A percentile compares a stretch with the other conserved stretches of the same genome.
phyloP scores from a whole-genome alignment of 2,888 invertebrate species.

The Acanthoscelides obtectus region DNA sequence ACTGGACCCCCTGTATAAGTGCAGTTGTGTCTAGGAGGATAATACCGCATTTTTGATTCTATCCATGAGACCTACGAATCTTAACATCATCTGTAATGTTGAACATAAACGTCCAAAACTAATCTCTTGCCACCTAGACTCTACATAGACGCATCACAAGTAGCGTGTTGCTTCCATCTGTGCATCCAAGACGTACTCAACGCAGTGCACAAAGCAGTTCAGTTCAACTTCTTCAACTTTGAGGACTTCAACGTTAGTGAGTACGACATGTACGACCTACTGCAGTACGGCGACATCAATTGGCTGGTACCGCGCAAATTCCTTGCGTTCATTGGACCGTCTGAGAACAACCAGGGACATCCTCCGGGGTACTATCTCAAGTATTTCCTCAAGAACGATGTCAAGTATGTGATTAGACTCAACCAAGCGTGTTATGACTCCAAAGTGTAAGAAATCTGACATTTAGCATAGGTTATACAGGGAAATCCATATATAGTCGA shows the following conservation, averaged over 20 bases:
- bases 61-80: no score
- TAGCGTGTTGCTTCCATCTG: conserved; percentile 67
- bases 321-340: conserved; percentile 83
- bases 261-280: conserved; percentile 76
- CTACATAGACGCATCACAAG: conserved; percentile 79
- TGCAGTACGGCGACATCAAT: conserved; percentile 84
- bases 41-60: no score
- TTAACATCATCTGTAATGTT: no score
- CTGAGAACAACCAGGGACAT: conserved; percentile 48
- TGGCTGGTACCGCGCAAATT: conserved; percentile 85
- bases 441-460: conserved; percentile 51
- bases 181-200: conserved; percentile 61
- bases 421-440: conserved; percentile 81
- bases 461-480: conserved; percentile 49
- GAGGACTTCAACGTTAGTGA: conserved; percentile 77
- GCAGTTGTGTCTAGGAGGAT: no score
- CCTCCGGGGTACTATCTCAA: conserved; percentile 79
- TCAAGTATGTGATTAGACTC: conserved; percentile 76
- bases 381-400: conserved; percentile 77
- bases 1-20: no score
- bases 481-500: no score
- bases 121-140: conserved; percentile 45
- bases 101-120: neutral
- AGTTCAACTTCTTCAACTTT: conserved; percentile 75
- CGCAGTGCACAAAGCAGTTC: conserved; percentile 67